Evolutionary conservation across 2,888 invertebrate genomes (phyloP).

Genomic region (Drosophila monieri): DNA sequence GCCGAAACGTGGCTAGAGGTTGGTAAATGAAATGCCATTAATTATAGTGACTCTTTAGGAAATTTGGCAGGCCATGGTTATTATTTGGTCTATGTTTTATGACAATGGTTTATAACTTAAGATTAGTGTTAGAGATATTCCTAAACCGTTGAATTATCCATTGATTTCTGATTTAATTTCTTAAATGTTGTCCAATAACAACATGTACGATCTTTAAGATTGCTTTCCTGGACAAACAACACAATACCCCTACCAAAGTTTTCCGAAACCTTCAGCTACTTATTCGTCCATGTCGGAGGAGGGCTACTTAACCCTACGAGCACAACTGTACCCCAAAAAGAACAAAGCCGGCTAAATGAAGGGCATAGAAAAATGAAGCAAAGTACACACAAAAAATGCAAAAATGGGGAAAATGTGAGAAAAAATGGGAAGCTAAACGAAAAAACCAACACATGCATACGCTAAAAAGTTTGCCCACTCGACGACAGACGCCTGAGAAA

Average conservation of each 20-base stretch:
- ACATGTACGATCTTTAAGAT: not conserved
- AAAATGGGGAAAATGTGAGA: constrained; percentile 24
- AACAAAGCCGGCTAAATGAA: constrained; percentile 73
- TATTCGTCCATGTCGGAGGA: constrained; percentile 12
- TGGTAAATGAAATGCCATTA: constrained; percentile 21
- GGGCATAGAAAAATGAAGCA: constrained; percentile 69
- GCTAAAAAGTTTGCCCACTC: constrained; percentile 73
- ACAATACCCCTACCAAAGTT: not conserved
- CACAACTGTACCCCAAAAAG: constrained; percentile 74
- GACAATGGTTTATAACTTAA: too few relatives aligned
- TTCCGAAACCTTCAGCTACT: constrained; percentile 26
- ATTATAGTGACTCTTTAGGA: constrained; percentile 15
- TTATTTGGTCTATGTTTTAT: too few relatives aligned
- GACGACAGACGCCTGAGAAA: constrained; percentile 63
- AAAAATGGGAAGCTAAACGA: constrained; percentile 26
- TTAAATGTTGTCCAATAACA: too few relatives aligned
- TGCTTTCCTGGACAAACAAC: not conserved
- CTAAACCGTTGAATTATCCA: too few relatives aligned
- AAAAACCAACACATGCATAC: constrained; percentile 23
- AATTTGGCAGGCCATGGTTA: not conserved
- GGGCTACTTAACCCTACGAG: constrained; percentile 62
- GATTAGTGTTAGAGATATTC: too few relatives aligned
- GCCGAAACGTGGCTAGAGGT: constrained; percentile 28
- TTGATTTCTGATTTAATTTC: too few relatives aligned
- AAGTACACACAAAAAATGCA: constrained; percentile 33